A percentile compares a stretch with the other conserved stretches of the same genome.
These are phyloP conservation scores for Encarsia formosa DNA, from an alignment of 2,888 invertebrate genomes.

Conservation along the genomic window DNA sequence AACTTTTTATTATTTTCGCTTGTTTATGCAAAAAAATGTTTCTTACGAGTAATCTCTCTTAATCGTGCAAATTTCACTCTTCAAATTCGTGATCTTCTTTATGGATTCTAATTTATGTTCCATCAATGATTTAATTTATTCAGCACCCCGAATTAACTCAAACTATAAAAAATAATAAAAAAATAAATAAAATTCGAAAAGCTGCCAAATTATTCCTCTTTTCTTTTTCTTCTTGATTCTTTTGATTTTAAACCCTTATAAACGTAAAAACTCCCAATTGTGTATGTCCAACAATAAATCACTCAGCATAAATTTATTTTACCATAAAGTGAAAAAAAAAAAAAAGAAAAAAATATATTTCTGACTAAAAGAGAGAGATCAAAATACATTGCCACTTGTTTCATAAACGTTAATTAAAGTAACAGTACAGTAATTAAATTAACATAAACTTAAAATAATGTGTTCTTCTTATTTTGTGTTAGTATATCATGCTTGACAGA, in stretches of 20 bases:
- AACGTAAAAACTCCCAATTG: constrained; percentile 39
- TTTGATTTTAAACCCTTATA: constrained; percentile 36
- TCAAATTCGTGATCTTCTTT: constrained; percentile 19
- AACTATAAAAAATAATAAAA: constrained; percentile 24
- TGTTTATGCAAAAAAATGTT: constrained; percentile 2
- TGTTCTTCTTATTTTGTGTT: constrained; percentile 38
- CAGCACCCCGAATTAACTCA: constrained; percentile 27
- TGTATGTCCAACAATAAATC: constrained; percentile 35
- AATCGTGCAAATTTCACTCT: constrained; percentile 20
- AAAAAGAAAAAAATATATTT: constrained; percentile 54
- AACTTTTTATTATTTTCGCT: constrained; percentile 7
- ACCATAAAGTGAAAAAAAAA: constrained; percentile 46
- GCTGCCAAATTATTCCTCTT: constrained; percentile 44
- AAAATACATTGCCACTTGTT: constrained; percentile 65
- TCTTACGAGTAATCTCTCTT: constrained; percentile 23
- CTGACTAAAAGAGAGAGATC: constrained; percentile 72
- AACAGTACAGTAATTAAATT: constrained; percentile 49
- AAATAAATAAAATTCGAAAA: constrained; percentile 33
- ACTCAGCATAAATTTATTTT: constrained; percentile 40
- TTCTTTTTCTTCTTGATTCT: constrained; percentile 31
- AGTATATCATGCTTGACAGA: constrained; percentile 41
- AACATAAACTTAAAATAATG: constrained; percentile 38
- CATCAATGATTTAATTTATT: constrained; percentile 21
- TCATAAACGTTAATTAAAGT: constrained; percentile 49
- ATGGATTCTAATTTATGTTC: constrained; percentile 20